These are phyloP conservation scores for Noctua janthina DNA, from an alignment of 2,888 invertebrate species.

Conservation along the genomic window DNA sequence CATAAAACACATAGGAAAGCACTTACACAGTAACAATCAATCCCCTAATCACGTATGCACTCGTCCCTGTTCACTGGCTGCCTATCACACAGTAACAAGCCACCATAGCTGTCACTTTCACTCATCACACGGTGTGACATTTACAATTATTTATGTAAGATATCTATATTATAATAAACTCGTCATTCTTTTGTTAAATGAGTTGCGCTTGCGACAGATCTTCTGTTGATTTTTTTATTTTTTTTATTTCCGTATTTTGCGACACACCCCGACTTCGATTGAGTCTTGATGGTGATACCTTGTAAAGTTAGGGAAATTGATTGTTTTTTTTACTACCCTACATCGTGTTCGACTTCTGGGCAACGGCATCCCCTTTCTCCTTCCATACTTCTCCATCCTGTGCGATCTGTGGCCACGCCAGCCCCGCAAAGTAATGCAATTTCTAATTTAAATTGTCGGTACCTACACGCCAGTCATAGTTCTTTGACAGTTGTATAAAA, in stretches of 20 bases:
- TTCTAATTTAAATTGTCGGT: too few relatives aligned
- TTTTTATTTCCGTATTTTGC: neutral
- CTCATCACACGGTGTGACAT: slow-evolving; percentile 50
- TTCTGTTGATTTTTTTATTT: neutral
- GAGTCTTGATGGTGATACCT: neutral
- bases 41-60: slow-evolving; percentile 48
- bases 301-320: neutral
- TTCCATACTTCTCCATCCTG: too few relatives aligned
- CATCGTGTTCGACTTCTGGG: too few relatives aligned
- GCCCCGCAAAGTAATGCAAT: too few relatives aligned
- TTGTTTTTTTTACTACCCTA: neutral
- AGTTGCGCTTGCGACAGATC: neutral
- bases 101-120: slow-evolving; percentile 58
- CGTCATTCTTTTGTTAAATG: slow-evolving; percentile 25
- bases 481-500: neutral
- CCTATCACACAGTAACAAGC: slow-evolving; percentile 36
- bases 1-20: slow-evolving; percentile 34
- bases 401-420: too few relatives aligned
- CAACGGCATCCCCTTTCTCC: too few relatives aligned
- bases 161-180: slow-evolving; percentile 32
- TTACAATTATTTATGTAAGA: slow-evolving; percentile 59
- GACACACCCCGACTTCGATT: neutral
- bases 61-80: slow-evolving; percentile 29
- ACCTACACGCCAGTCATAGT: too few relatives aligned
- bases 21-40: slow-evolving; percentile 1